phyloP scores from a whole-genome alignment of 2,797 vertebrate genomes.

The Mus spretus region DNA sequence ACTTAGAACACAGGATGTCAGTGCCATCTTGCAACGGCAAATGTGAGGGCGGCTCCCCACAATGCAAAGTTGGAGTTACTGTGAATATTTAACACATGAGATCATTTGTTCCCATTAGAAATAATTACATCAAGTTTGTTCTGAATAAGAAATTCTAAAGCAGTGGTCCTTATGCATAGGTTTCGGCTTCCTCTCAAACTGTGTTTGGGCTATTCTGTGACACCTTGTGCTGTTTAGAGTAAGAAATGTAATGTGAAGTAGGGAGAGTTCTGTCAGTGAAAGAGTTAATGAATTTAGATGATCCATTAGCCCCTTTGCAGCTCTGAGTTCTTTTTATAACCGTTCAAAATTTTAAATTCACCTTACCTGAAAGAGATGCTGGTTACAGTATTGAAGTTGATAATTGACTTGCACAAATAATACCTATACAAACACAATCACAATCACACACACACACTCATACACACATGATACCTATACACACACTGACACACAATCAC shows the following conservation, averaged over 20 bases:
- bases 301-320: slow-evolving; percentile 14
- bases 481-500: neutral
- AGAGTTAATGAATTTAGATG: neutral
- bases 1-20: too few relatives aligned
- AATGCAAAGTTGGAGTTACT: neutral
- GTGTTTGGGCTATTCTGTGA: neutral
- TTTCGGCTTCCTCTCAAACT: slow-evolving; percentile 58
- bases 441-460: neutral
- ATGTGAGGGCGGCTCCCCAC: too few relatives aligned
- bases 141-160: slow-evolving; percentile 37
- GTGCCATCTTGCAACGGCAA: too few relatives aligned
- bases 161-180: neutral
- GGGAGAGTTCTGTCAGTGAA: neutral
- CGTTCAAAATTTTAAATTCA: slow-evolving; percentile 42
- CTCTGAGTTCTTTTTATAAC: neutral
- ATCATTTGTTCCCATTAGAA: slow-evolving; percentile 31
- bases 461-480: neutral
- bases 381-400: neutral
- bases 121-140: slow-evolving; percentile 28
- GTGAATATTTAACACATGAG: slow-evolving; percentile 40
- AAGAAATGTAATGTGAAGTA: slow-evolving; percentile 1
- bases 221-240: neutral
- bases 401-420: neutral
- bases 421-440: neutral
- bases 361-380: slow-evolving; percentile 8